These are phyloP conservation scores for Allochrocebus solatus DNA, from an alignment of 2,797 vertebrate species.

Conservation along the genomic window DNA sequence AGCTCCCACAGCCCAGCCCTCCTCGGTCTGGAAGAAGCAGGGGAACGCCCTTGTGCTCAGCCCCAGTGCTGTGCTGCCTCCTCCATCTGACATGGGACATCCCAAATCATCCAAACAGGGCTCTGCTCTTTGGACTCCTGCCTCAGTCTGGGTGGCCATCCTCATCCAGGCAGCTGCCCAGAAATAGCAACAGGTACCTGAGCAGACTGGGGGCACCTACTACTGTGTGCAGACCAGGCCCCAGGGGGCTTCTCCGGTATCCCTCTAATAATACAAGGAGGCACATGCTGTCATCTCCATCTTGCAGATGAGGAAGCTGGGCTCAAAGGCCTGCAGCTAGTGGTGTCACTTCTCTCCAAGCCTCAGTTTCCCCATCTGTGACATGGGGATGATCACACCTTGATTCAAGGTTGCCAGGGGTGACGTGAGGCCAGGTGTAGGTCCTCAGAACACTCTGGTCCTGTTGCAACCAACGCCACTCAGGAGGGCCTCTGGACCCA, in stretches of 20 bases:
- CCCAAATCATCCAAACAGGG: neutral
- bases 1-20: neutral
- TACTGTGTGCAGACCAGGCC: neutral
- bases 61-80: neutral
- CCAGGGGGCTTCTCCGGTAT: neutral
- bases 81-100: neutral
- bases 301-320: neutral
- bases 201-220: neutral
- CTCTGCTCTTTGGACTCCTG: neutral
- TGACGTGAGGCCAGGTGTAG: neutral
- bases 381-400: no score
- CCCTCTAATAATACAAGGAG: neutral
- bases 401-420: no score
- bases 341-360: neutral
- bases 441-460: neutral
- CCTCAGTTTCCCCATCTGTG: neutral
- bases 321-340: neutral
- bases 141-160: neutral
- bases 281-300: neutral
- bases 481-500: neutral
- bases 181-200: neutral
- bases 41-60: neutral
- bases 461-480: neutral
- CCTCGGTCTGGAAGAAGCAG: neutral
- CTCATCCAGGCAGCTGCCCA: neutral